Base-by-base conservation (phyloP, 1,140 invertebrate species). In the Scaptodrosophila lebanonensis region DNA sequence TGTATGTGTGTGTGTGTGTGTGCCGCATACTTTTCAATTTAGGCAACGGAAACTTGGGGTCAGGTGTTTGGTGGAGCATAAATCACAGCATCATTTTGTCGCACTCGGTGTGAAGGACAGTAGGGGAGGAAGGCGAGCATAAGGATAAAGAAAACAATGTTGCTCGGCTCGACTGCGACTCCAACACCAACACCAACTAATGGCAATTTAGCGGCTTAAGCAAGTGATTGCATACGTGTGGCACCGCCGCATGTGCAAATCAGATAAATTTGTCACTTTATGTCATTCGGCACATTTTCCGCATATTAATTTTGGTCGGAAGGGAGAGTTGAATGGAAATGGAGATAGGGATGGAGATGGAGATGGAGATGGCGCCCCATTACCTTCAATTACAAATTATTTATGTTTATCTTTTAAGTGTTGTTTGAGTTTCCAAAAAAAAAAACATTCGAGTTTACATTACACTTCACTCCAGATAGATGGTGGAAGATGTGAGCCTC, bases 181-280 rank as follows among this genome's bases (percentile, higher is more conserved):
- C 2, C 33, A 1, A 8, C n/a, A 22, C 15, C 3, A n/a, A 3
- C 13, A 35, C 11, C n/a, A 9, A 7, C 32, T 45, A 51, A 63
- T 15, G 29, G 40, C 45, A 58, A 64, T 52, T 50, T 43, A 39
- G 25, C 17, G 27, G 32, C 29, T 45, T 42, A 9, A 13, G 29
- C 9, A 63, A 63, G 56, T 63, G 47, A 58, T 63, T 63, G 48
- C 43, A 53, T 67, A 64, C 64, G 64, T 67, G 59, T 35, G 18
- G 42, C 11, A 11, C 11, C n/a, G 13, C 11, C 33, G 48, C 44
- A 36, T 62, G 27, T 25, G 59, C 47, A 57, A 66, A 66, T 57
- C 53, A 67, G 48, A 64, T 64, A 67, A 67, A 67, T 64, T 67
- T 54, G 49, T 53, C 60, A 59, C 36, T 64, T 67, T 64, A 67